These are phyloP conservation scores for Protula sp. DNA, from an alignment of 2,888 invertebrate species.

Conservation along the genomic window DNA sequence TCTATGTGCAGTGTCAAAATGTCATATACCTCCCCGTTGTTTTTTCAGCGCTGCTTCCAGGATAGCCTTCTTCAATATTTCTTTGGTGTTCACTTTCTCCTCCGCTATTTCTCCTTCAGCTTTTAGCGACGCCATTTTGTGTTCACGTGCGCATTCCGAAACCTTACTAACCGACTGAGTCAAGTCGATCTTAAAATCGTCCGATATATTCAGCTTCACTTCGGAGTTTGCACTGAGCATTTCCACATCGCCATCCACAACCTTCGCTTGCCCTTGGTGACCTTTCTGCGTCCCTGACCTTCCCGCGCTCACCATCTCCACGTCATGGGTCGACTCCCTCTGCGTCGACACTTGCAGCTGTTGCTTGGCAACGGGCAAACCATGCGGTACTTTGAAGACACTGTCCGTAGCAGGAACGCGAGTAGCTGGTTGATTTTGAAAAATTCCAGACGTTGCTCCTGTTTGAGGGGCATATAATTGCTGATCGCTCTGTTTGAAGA, in stretches of 20 bases:
- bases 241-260: conserved; percentile 24
- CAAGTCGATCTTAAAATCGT: not conserved
- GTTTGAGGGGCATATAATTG: too few species aligned
- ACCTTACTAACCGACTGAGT: not conserved
- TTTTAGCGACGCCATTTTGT: not conserved
- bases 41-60: not conserved
- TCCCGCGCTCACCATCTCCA: not conserved
- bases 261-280: not conserved
- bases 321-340: not conserved
- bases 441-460: too few species aligned
- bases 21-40: not conserved
- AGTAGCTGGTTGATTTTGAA: not conserved
- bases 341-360: not conserved
- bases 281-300: not conserved
- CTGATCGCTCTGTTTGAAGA: not conserved
- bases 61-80: not conserved
- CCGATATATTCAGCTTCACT: too few species aligned
- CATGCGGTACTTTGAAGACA: not conserved
- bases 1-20: too few species aligned
- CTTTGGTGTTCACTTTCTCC: not conserved
- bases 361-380: not conserved
- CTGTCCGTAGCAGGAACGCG: not conserved
- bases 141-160: not conserved
- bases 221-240: conserved; percentile 19
- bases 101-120: not conserved